Evolutionary conservation across 2,113 vertebrate genomes (phyloP).

Genomic region (Alligator mississippiensis): DNA sequence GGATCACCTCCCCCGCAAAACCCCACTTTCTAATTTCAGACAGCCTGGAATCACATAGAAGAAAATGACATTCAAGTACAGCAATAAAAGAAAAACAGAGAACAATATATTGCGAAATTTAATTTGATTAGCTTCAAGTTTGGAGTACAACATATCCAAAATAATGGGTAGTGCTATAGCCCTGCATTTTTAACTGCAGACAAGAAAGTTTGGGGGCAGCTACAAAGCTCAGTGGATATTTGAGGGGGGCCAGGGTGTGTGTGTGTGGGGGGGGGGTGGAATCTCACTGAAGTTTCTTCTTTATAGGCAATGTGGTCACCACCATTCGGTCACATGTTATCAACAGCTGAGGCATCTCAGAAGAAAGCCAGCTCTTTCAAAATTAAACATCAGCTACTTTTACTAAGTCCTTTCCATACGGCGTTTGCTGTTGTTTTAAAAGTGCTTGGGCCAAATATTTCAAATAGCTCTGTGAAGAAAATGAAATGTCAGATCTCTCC

Average conservation of each 20-base stretch:
- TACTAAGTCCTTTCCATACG: background rate
- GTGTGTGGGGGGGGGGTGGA: background rate
- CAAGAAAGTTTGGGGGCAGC: background rate
- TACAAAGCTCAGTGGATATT: background rate
- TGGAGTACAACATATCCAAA: accelerated
- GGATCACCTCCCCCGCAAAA: background rate
- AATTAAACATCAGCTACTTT: background rate
- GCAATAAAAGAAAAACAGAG: accelerated
- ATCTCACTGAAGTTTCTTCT: background rate
- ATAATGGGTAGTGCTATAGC: accelerated
- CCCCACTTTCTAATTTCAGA: accelerated
- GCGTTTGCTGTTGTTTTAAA: background rate
- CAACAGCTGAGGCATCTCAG: background rate
- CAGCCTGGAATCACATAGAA: background rate
- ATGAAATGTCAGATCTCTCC: background rate
- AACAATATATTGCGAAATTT: background rate
- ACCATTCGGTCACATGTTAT: background rate
- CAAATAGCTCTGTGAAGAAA: background rate
- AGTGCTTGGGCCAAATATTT: background rate
- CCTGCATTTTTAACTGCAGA: background rate
- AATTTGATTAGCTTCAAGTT: background rate
- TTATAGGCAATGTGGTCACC: background rate
- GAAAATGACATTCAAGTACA: background rate
- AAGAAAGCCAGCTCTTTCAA: background rate
- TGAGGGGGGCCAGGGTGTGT: background rate